These are phyloP conservation scores for Arge pagana DNA, from an alignment of 2,888 invertebrate genomes.

Conservation along the genomic window DNA sequence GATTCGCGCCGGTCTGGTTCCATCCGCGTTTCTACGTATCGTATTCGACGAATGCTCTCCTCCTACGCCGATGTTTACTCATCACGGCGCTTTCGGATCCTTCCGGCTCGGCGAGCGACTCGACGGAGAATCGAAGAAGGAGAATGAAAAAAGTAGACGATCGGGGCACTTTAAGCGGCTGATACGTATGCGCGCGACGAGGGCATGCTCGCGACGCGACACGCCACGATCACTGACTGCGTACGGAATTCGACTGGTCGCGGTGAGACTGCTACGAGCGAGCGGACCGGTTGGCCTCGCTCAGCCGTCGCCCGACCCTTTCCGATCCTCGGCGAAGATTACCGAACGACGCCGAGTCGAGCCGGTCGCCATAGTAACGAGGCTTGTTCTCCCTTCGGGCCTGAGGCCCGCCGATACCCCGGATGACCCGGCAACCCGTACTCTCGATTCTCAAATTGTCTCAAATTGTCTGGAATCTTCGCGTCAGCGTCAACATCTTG, in stretches of 20 bases:
- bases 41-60: too few species aligned
- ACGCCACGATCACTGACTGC: slow-evolving; percentile 41
- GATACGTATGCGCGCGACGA: slow-evolving; percentile 13
- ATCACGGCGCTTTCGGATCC: not conserved
- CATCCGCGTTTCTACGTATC: too few species aligned
- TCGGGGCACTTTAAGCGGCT: not conserved
- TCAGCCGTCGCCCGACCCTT: slow-evolving; percentile 35
- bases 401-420: not conserved
- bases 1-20: too few species aligned
- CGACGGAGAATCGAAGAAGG: too few species aligned
- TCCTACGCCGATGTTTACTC: too few species aligned
- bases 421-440: not conserved
- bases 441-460: slow-evolving; percentile 25
- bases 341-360: slow-evolving; percentile 27
- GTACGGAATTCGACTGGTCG: slow-evolving; percentile 49
- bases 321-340: slow-evolving; percentile 36
- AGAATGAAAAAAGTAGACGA: slow-evolving; percentile 4
- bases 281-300: slow-evolving; percentile 54
- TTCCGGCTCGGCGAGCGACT: slow-evolving; percentile 8
- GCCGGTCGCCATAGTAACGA: slow-evolving; percentile 47
- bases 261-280: slow-evolving; percentile 38
- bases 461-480: slow-evolving; percentile 23
- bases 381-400: slow-evolving; percentile 32
- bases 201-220: slow-evolving; percentile 25
- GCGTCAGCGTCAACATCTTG: slow-evolving; percentile 12